phyloP scores from a whole-genome alignment of 1,140 invertebrate species.

The Araneus ventricosus region DNA sequence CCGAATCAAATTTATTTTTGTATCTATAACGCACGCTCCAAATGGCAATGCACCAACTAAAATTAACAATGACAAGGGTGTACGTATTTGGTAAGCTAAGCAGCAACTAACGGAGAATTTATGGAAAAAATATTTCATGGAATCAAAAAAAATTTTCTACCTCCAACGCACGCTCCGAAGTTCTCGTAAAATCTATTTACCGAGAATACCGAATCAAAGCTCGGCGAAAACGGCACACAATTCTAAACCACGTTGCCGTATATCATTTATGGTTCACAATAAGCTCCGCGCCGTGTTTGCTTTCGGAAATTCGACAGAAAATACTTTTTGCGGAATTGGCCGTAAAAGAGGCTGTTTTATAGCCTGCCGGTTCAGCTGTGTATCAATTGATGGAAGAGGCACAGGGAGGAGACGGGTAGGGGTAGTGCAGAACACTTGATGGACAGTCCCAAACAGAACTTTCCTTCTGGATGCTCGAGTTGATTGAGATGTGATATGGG shows the following conservation, averaged over 20 bases:
- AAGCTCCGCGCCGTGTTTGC: neutral
- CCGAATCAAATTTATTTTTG: too few relatives aligned
- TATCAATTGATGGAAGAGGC: neutral
- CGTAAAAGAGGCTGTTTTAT: constrained; percentile 31
- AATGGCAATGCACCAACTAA: too few relatives aligned
- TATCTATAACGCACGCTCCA: too few relatives aligned
- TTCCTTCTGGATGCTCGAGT: constrained; percentile 61
- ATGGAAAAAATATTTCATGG: too few relatives aligned
- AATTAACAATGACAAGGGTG: too few relatives aligned
- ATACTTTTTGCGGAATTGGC: constrained; percentile 14
- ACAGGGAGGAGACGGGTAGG: neutral
- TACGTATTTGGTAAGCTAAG: neutral
- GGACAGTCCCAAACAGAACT: constrained; percentile 42
- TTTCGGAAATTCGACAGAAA: neutral
- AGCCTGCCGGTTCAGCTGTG: constrained; percentile 13
- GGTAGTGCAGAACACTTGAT: constrained; percentile 3
- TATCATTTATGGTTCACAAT: constrained; percentile 7
- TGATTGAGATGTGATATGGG: constrained; percentile 67
- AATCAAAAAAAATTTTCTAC: neutral
- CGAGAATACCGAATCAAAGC: neutral
- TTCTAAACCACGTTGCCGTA: neutral
- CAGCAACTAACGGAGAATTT: neutral
- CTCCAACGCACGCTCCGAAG: neutral
- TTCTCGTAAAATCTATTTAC: constrained; percentile 3
- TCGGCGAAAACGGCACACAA: too few relatives aligned